phyloP scores from a whole-genome alignment of 2,113 vertebrate genomes.

The Nerophis lumbriciformis region DNA sequence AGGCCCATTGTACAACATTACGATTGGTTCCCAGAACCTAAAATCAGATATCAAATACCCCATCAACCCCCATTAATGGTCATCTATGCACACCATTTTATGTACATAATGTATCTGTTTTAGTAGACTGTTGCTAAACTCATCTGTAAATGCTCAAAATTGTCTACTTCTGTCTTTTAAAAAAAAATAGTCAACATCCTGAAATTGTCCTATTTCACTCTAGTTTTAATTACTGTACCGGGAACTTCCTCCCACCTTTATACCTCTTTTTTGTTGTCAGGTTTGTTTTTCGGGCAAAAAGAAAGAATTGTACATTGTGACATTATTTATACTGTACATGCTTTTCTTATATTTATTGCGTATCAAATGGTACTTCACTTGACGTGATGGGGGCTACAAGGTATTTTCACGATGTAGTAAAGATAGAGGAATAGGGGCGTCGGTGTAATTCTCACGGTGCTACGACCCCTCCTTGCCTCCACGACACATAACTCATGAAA shows the following conservation, averaged over 20 bases:
- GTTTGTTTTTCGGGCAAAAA: conserved; percentile 51
- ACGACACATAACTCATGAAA: conserved; percentile 45
- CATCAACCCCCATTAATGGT: not conserved
- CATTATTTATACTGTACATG: conserved; percentile 76
- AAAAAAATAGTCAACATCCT: conserved; percentile 17
- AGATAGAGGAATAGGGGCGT: conserved; percentile 56
- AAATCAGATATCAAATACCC: not conserved
- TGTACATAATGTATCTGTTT: conserved; percentile 66
- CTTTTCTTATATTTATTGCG: conserved; percentile 78
- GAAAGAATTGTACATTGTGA: conserved; percentile 64
- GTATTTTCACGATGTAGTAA: conserved; percentile 66
- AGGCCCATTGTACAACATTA: too few species aligned
- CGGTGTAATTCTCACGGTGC: conserved; percentile 70
- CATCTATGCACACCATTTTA: conserved; percentile 50
- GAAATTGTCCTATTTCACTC: conserved; percentile 39
- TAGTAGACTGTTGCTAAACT: conserved; percentile 54
- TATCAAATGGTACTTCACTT: conserved; percentile 66
- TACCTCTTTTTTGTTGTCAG: conserved; percentile 64
- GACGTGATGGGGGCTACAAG: conserved; percentile 55
- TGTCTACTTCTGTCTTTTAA: conserved; percentile 42
- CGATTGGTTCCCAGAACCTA: too few species aligned
- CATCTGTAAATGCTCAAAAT: conserved; percentile 56
- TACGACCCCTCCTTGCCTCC: conserved; percentile 58
- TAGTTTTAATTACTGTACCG: conserved; percentile 52
- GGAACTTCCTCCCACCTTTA: conserved; percentile 56